These are phyloP conservation scores for Anastatus disparis DNA, from an alignment of 1,140 invertebrate genomes.

Conservation along the genomic window DNA sequence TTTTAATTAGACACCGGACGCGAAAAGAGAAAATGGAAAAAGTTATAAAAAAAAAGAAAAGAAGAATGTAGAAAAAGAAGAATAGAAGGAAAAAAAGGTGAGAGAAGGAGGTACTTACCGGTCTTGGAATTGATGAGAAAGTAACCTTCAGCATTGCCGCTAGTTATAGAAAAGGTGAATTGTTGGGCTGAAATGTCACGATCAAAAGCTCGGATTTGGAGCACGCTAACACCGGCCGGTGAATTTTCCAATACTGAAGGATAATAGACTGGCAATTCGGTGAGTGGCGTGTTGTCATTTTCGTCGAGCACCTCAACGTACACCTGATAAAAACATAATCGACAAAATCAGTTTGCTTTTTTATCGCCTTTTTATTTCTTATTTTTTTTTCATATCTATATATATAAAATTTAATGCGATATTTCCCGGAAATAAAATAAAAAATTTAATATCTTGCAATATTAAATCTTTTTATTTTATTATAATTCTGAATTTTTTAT, in stretches of 20 bases:
- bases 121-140: constrained; percentile 87
- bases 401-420: too few relatives aligned
- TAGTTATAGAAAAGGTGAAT: constrained; percentile 84
- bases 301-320: constrained; percentile 89
- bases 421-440: too few relatives aligned
- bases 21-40: neutral
- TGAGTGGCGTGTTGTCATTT: constrained; percentile 94
- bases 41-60: neutral
- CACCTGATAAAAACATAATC: constrained; percentile 71
- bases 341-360: neutral
- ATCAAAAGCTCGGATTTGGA: constrained; percentile 83
- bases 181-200: constrained; percentile 76
- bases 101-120: constrained; percentile 73
- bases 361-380: neutral
- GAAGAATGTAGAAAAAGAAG: neutral
- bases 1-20: too few relatives aligned
- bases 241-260: constrained; percentile 86
- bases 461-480: too few relatives aligned
- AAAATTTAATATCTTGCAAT: too few relatives aligned
- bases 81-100: neutral
- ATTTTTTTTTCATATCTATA: constrained; percentile 1
- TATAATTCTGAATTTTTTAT: too few relatives aligned
- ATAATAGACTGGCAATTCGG: constrained; percentile 86
- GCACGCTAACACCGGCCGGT: constrained; percentile 76
- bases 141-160: constrained; percentile 90